Conservation (phyloP, 1,140 invertebrate genomes). For the Plutomurus gul region DNA sequence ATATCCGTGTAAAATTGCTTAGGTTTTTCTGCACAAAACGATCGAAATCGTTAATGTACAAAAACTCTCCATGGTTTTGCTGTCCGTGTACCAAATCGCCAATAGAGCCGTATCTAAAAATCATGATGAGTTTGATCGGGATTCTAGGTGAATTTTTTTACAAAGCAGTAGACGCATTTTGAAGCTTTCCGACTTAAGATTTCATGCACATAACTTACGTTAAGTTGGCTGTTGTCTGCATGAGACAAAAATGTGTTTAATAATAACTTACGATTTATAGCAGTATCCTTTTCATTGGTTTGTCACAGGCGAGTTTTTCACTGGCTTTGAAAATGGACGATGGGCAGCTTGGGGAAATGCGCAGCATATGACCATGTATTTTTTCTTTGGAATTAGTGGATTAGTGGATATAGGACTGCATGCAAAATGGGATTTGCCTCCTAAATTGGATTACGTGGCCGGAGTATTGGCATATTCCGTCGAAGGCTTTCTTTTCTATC, state of each 20-base stretch:
- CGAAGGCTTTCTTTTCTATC: slow-evolving; percentile 62
- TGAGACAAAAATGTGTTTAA: background rate
- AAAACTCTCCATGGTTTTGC: no score
- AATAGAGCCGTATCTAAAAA: no score
- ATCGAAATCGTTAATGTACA: no score
- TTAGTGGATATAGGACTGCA: slow-evolving; percentile 59
- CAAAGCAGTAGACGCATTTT: no score
- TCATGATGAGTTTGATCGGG: no score
- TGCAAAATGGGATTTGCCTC: slow-evolving; percentile 56
- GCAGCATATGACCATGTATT: slow-evolving; percentile 65
- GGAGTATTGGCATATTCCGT: slow-evolving; percentile 58
- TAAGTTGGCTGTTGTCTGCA: no score
- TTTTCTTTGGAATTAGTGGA: slow-evolving; percentile 61
- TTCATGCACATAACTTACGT: no score
- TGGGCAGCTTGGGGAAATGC: slow-evolving; percentile 57
- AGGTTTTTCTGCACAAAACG: slow-evolving; percentile 56
- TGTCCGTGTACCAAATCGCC: no score
- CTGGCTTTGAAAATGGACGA: slow-evolving; percentile 58
- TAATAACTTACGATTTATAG: slow-evolving; percentile 17
- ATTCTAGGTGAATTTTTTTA: no score
- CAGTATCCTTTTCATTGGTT: background rate
- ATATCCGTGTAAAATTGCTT: no score
- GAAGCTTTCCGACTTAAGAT: no score
- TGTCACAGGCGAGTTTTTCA: slow-evolving; percentile 56
- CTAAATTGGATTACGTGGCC: slow-evolving; percentile 59